Evolutionary conservation across 2,888 invertebrate species (phyloP), one percentile per base, ranked within the genome.

Genomic region (Gymnosoma rotundatum): DNA sequence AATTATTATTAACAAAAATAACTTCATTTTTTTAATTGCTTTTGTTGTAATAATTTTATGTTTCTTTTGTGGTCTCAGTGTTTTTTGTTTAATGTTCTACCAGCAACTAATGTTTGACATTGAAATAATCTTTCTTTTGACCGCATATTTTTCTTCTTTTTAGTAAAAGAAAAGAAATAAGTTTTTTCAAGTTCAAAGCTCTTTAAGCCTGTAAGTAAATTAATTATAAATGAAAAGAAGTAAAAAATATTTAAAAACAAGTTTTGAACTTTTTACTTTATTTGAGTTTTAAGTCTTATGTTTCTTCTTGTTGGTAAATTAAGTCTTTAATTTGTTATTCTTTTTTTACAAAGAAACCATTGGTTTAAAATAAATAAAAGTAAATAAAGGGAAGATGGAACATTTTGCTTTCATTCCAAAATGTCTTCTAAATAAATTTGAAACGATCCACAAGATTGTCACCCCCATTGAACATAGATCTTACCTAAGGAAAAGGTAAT

Each of bases 1-100:
- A 20, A 60, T 10, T 36, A 78, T 20, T 48, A 67, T 73, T 18
- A 52, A 10, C 16, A 76, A 66, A 70, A 70, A 36, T 50, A 50
- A 66, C 52, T 70, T 70, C 75, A 82, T 81, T n/a, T 20, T 52
- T 52, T 18, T n/a, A n/a, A 9, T 7, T 18, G 3, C 14, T 10
- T 16, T 52, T 20, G 18, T 18, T 52, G 3, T 52, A 52, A 18
- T 7, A 52, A 18, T 1, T 18, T 54, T 4, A 73, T 18, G 8
- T 20, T 18, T 63, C 2, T 36, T 42, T 16, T 32, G 6, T 61
- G 67, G 18, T 74, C 64, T 48, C 32, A 69, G 3, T n/a, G 45
- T 69, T 56, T 38, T n/a, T 18, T 12, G 18, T 70, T 81, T 50
- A 42, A 52, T 42, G 45, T 58, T 81, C 64, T 42, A 58, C 18